These are phyloP conservation scores for Eubasilissa splendida DNA, from an alignment of 2,888 invertebrate species.

Conservation along the genomic window DNA sequence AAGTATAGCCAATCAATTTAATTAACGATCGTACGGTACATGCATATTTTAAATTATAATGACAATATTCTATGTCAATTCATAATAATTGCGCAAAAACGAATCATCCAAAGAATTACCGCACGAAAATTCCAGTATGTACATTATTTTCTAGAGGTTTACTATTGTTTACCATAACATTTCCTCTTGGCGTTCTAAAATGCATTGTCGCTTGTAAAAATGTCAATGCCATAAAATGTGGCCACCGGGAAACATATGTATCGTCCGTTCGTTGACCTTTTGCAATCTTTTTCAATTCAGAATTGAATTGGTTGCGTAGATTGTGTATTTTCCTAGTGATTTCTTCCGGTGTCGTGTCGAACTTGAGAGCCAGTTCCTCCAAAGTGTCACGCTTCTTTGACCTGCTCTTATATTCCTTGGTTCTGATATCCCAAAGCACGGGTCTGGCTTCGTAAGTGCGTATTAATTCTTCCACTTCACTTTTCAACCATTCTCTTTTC, in stretches of 20 bases:
- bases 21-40: too few relatives aligned
- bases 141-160: neutral
- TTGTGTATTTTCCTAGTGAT: conserved; percentile 35
- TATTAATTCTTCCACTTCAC: conserved; percentile 40
- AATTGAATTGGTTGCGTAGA: conserved; percentile 35
- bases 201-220: conserved; percentile 31
- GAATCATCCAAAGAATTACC: neutral
- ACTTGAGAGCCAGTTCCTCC: conserved; percentile 32
- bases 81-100: too few relatives aligned
- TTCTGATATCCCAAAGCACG: conserved; percentile 26
- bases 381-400: conserved; percentile 17
- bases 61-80: too few relatives aligned
- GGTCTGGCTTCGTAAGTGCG: conserved; percentile 25
- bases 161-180: conserved; percentile 8
- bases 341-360: conserved; percentile 42
- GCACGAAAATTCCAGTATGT: neutral
- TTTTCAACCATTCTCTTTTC: conserved; percentile 37
- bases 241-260: conserved; percentile 27
- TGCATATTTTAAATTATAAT: too few relatives aligned
- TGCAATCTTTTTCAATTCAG: conserved; percentile 29
- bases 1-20: too few relatives aligned
- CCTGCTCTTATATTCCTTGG: conserved; percentile 31
- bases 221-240: conserved; percentile 18
- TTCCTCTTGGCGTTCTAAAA: conserved; percentile 27
- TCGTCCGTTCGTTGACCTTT: conserved; percentile 30